phyloP scores from a whole-genome alignment of 2,797 vertebrate species.

The Molossus molossus region DNA sequence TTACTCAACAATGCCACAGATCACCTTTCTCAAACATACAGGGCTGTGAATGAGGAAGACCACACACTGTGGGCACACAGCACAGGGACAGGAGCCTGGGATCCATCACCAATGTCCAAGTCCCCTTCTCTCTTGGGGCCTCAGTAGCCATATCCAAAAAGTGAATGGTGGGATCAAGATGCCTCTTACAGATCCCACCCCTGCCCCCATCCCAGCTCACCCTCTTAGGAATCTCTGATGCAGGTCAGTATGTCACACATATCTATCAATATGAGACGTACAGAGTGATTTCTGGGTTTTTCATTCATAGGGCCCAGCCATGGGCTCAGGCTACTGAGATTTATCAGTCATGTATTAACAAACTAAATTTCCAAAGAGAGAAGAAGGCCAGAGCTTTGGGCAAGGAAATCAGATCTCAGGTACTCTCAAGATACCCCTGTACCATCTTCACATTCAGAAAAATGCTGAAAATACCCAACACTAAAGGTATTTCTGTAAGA shows the following conservation, averaged over 20 bases:
- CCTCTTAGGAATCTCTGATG: slow-evolving; percentile 6
- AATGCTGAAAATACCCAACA: background rate
- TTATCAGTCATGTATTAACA: background rate
- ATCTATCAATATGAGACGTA: background rate
- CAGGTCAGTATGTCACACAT: background rate
- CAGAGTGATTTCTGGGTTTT: background rate
- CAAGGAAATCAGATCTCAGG: background rate
- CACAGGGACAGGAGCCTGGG: background rate
- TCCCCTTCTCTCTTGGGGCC: background rate
- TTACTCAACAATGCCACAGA: background rate
- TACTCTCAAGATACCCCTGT: background rate
- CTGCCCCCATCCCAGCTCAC: background rate
- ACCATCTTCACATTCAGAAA: background rate
- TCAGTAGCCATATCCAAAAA: background rate
- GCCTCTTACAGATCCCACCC: background rate
- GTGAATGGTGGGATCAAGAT: background rate
- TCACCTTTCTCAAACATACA: background rate
- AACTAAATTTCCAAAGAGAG: slow-evolving; percentile 22
- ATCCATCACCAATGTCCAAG: background rate
- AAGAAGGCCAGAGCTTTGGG: background rate
- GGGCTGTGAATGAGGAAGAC: background rate
- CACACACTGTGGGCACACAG: background rate
- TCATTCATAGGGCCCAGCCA: background rate
- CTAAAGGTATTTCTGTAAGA: background rate
- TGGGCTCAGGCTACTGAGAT: background rate